Evolutionary conservation across 2,888 invertebrate species (phyloP).

Genomic region (Rotaria magnacalcarata): DNA sequence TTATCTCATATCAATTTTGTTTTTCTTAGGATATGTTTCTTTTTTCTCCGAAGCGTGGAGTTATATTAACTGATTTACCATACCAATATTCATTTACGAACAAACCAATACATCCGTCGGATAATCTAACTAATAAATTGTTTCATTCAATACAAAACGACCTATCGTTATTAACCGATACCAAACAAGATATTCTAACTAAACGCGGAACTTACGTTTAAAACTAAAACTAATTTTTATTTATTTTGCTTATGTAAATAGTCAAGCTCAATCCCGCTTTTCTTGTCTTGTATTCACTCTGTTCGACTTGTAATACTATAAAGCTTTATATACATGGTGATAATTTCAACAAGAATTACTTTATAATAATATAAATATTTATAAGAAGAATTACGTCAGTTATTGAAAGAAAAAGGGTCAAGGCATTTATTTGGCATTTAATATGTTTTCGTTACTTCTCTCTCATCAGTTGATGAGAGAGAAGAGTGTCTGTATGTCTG

Average conservation of each 20-base stretch:
- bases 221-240: background rate
- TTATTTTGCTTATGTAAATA: constrained; percentile 12
- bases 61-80: background rate
- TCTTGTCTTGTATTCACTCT: background rate
- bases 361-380: constrained; percentile 26
- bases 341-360: background rate
- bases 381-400: background rate
- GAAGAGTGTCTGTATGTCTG: background rate
- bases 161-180: background rate
- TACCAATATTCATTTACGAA: background rate
- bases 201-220: background rate
- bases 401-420: background rate
- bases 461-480: background rate
- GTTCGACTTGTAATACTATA: background rate
- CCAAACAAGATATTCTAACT: background rate
- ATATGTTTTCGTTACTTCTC: background rate
- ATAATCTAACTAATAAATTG: constrained; percentile 12
- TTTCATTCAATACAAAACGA: constrained; percentile 28
- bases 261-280: background rate
- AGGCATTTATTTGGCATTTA: constrained; percentile 5
- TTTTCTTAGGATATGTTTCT: constrained; percentile 1
- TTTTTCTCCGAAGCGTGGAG: constrained; percentile 23
- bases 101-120: background rate
- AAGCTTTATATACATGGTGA: background rate
- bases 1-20: background rate